Conservation (phyloP, 2,113 vertebrate species). For the Nansenia antarctica region DNA sequence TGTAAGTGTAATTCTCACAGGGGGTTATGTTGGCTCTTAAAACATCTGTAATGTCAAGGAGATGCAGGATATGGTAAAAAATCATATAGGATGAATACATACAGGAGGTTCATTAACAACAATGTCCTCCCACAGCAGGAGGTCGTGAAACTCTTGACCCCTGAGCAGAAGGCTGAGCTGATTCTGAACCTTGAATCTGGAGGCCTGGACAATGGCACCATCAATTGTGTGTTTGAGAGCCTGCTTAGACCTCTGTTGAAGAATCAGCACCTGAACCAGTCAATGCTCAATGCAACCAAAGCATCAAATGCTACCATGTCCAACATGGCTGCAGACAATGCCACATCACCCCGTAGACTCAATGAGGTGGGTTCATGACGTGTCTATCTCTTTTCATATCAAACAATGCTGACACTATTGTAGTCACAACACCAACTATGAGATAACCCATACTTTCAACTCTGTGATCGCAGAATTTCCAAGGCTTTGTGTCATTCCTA, state of each 20-base stretch:
- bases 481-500: background rate
- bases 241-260: slow-evolving; percentile 11
- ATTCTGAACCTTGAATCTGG: slow-evolving; percentile 15
- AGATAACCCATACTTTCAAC: background rate
- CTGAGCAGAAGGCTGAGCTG: slow-evolving; percentile 35
- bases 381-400: background rate
- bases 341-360: background rate
- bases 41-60: background rate
- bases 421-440: background rate
- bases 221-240: slow-evolving; percentile 15
- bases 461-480: slow-evolving; percentile 25
- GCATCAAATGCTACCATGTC: background rate
- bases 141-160: slow-evolving; percentile 22
- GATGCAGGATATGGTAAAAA: background rate
- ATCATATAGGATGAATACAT: background rate
- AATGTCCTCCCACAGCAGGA: slow-evolving; percentile 14
- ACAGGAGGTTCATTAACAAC: background rate
- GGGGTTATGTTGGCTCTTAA: background rate
- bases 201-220: background rate
- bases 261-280: background rate
- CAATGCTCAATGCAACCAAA: background rate
- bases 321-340: background rate
- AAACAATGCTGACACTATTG: background rate
- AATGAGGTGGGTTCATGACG: background rate
- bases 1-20: slow-evolving; percentile 25